These are phyloP conservation scores for Neolamprologus brichardi DNA, from an alignment of 2,113 vertebrate genomes.

Conservation along the genomic window DNA sequence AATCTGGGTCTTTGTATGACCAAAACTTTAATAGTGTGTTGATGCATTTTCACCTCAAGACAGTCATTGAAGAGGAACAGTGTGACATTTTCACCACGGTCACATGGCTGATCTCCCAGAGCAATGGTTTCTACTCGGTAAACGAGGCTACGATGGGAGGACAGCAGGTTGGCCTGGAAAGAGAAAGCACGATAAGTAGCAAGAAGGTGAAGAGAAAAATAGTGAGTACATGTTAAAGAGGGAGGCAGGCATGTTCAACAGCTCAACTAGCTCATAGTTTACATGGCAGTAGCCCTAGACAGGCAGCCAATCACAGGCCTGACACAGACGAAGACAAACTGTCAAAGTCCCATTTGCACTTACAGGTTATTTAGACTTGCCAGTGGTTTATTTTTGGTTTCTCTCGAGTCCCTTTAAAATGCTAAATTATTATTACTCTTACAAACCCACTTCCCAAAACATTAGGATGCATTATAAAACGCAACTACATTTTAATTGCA, in stretches of 20 bases:
- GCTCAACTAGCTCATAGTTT: background rate
- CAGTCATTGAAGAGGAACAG: conserved; percentile 98
- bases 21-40: background rate
- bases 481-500: background rate
- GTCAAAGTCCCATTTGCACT: background rate
- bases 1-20: background rate
- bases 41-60: conserved; percentile 78
- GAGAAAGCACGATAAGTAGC: background rate
- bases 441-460: background rate
- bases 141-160: conserved; percentile 92
- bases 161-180: conserved; percentile 89
- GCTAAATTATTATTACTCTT: background rate
- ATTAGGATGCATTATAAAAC: background rate
- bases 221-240: background rate
- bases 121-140: conserved; percentile 87
- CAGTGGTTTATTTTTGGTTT: background rate
- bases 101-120: conserved; percentile 90
- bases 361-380: background rate
- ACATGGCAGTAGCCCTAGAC: background rate
- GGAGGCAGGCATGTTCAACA: background rate
- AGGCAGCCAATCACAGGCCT: background rate
- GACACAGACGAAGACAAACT: background rate
- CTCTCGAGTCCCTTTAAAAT: background rate
- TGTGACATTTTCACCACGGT: conserved; percentile 92
- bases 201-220: background rate